Evolutionary conservation across 2,113 vertebrate species (phyloP), one percentile per base, ranked within the genome.

Genomic region (Podocnemis expansa): DNA sequence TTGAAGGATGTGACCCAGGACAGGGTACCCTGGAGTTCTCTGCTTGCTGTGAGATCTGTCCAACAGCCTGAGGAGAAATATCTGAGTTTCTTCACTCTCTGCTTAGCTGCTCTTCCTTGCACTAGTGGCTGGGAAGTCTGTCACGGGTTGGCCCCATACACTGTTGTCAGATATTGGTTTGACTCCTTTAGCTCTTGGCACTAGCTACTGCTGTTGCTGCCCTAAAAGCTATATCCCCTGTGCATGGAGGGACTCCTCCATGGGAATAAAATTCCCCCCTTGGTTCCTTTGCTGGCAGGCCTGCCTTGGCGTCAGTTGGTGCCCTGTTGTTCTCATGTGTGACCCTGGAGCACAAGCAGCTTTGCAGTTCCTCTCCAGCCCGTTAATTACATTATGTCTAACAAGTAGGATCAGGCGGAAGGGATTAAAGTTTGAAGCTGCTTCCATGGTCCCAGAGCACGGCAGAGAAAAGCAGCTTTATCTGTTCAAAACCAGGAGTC

Each of bases 321-420:
- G 94, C 93, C 91, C 96, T 38, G 91, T 29, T 87, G 82, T 38
- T 90, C 93, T 90, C 13, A 0, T 0, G 8, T 2, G 8, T 92
- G 95, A 96, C 87, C 94, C 95, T 34, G 70, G 67, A 89, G 94
- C 87, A 78, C 89, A 85, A 81, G 56, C 85, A 88, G 93, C 95
- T 88, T 9, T 38, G 45, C 85, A 63, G 93, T 88, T 87, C 94
- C 94, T 94, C 17, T 14, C 79, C 2, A 1, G 45, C 88, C 96
- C 10, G 5, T 91, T 96, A 95, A 95, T 95, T 84, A 80, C 96
- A 92, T 92, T 92, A 89, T 47, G 81, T 34, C 96, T 95, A 96
- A 97, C 43, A 70, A 94, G 95, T 67, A 94, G 96, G 90, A 96
- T 96, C 96, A 94, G 94, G 96, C 70, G 76, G 96, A 96, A 95